Base-by-base conservation (phyloP, 2,888 invertebrate genomes). In the Patella caerulea region DNA sequence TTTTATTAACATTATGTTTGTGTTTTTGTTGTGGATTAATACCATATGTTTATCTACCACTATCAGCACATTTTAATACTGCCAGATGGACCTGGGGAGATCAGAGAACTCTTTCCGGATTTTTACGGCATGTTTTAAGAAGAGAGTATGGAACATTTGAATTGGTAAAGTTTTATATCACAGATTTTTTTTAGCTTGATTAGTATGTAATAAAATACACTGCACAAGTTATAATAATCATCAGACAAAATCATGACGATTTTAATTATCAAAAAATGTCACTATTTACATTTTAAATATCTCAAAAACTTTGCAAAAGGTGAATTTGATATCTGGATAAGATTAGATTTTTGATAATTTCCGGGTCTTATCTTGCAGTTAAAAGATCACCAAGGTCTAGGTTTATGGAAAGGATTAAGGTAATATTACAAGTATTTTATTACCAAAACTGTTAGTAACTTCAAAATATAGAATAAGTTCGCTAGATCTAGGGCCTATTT, bases 71-170 rank as follows among this genome's bases (percentile, higher is more conserved):
- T 65, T 73, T 81, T 59, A 83, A 84, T 76, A 71, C 76, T 3
- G 89, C 89, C 3, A 81, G 89, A 17, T 91, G 89, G 89, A 89
- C 91, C 0, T 91, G 91, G 91, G 91, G 91, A 29, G 89, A 91
- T 81, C 90, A 90, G 83, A 83, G 85, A 19, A 83, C 87, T 9
- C 4, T 89, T 5, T 14, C 34, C 7, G 91, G 91, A 7, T 87
- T 91, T 73, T 71, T 90, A 14, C 88, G 74, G 19, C 91, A 91
- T 80, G 72, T 91, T 1, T 81, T 90, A 14, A 81, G 91, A 19
- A 53, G 72, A 19, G 91, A 91, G 74, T 91, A 91, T 84, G 91
- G 91, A 53, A 91, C 91, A 12, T 88, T 90, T 79, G 83, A 87
- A 75, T 84, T 90, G 83, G 89, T 89, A 70, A 78, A 81, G 72